Percentiles rank a stretch among this genome's conserved stretches.
Evolutionary conservation across 2,797 vertebrate species (phyloP).

Genomic region (Urophycis tenuis): DNA sequence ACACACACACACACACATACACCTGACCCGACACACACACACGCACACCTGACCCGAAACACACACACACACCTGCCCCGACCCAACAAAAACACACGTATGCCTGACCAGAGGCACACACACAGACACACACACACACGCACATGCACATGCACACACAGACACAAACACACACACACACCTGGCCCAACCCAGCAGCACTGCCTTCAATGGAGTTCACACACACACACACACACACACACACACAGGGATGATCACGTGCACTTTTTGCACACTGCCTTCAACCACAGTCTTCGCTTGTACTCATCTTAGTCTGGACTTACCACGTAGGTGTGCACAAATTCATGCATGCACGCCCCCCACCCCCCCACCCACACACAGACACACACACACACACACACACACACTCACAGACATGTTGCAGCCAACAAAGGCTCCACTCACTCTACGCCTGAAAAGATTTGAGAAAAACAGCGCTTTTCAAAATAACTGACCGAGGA

Average conservation of each 20-base stretch:
- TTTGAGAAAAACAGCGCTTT: not conserved
- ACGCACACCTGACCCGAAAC: conserved; percentile 43
- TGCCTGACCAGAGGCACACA: conserved; percentile 29
- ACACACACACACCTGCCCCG: conserved; percentile 1
- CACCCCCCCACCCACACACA: too few species aligned
- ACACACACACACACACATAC: conserved; percentile 25
- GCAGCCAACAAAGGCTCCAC: not conserved
- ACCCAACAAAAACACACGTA: conserved; percentile 32
- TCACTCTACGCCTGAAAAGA: not conserved
- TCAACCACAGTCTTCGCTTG: too few species aligned
- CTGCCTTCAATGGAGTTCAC: not conserved
- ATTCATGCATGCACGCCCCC: too few species aligned
- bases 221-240: conserved; percentile 16
- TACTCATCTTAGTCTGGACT: too few species aligned
- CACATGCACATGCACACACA: conserved; percentile 6
- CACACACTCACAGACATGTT: conserved; percentile 7
- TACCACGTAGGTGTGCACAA: too few species aligned
- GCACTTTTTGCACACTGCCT: too few species aligned
- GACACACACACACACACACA: conserved; percentile 4
- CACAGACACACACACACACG: conserved; percentile 26
- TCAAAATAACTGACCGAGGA: too few species aligned
- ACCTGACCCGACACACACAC: conserved; percentile 26
- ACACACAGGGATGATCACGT: not conserved
- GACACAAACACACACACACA: conserved; percentile 13
- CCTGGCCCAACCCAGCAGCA: not conserved